phyloP scores from a whole-genome alignment of 2,113 vertebrate genomes.

The Sterna hirundo region DNA sequence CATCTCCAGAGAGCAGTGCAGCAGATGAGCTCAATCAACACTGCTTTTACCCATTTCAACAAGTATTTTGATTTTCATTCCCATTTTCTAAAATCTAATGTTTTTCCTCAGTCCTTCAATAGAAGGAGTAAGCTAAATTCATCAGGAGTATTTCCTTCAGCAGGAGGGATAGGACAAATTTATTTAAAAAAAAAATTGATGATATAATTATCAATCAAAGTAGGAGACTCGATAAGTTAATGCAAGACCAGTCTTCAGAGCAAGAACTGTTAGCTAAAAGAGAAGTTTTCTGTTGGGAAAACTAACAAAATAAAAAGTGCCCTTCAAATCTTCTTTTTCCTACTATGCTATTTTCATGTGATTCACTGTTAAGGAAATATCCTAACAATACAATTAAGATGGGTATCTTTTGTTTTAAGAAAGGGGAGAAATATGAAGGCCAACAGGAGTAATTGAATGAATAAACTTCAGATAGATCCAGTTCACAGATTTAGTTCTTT shows the following conservation, averaged over 20 bases:
- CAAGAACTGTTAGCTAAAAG: neutral
- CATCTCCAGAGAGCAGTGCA: neutral
- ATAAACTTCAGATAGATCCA: neutral
- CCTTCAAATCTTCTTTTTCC: neutral
- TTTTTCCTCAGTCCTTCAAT: neutral
- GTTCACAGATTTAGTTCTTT: neutral
- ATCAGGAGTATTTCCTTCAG: neutral
- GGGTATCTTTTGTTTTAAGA: neutral
- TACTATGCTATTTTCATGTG: neutral
- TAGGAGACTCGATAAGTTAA: neutral
- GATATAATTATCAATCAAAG: neutral
- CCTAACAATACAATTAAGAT: neutral
- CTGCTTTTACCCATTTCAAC: neutral
- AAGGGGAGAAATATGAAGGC: neutral
- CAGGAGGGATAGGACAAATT: neutral
- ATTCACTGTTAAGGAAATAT: neutral
- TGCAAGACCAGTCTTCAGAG: neutral
- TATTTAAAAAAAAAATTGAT: neutral
- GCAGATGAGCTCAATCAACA: neutral
- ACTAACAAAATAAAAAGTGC: neutral
- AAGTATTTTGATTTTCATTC: neutral
- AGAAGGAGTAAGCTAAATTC: neutral
- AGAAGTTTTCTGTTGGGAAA: neutral
- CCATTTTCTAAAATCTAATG: neutral
- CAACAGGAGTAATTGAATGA: neutral